Percentiles rank a stretch among this genome's conserved stretches.
Conservation (phyloP, 2,888 invertebrate species). For the Aleiodes leptofemur region DNA sequence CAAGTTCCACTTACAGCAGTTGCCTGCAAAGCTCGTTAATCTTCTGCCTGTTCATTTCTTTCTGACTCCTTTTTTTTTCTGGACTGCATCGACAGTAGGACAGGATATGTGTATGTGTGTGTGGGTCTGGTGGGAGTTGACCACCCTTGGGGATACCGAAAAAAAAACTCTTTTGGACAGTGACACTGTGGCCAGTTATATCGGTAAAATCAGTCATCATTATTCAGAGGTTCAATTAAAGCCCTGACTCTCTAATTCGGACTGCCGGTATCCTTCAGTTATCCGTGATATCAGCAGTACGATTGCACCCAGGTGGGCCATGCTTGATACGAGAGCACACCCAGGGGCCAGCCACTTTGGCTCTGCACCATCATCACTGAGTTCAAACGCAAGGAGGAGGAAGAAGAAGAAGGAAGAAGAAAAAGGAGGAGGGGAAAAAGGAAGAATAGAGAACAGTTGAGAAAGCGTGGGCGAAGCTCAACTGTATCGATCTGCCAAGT, state of each 20-base stretch:
- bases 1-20: slow-evolving; percentile 12
- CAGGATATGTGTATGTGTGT: no score
- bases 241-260: slow-evolving; percentile 72
- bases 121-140: slow-evolving; percentile 4
- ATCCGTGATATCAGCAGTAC: slow-evolving; percentile 70
- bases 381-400: slow-evolving; percentile 46
- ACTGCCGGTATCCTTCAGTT: slow-evolving; percentile 64
- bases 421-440: slow-evolving; percentile 45
- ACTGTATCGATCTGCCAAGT: slow-evolving; percentile 69
- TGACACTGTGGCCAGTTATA: slow-evolving; percentile 2
- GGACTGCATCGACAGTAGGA: no score
- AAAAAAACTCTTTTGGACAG: slow-evolving; percentile 6
- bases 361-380: slow-evolving; percentile 16
- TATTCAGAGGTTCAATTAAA: slow-evolving; percentile 74
- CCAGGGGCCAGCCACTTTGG: slow-evolving; percentile 12
- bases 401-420: slow-evolving; percentile 55
- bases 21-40: slow-evolving; percentile 26
- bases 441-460: slow-evolving; percentile 42
- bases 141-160: slow-evolving; percentile 19
- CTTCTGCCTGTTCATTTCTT: slow-evolving; percentile 2
- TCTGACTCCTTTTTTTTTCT: no score
- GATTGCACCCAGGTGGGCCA: slow-evolving; percentile 70
- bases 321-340: slow-evolving; percentile 38
- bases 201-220: slow-evolving; percentile 68
- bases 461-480: slow-evolving; percentile 67